Conservation (phyloP, 2,797 vertebrate species). For the Acanthopagrus latus region DNA sequence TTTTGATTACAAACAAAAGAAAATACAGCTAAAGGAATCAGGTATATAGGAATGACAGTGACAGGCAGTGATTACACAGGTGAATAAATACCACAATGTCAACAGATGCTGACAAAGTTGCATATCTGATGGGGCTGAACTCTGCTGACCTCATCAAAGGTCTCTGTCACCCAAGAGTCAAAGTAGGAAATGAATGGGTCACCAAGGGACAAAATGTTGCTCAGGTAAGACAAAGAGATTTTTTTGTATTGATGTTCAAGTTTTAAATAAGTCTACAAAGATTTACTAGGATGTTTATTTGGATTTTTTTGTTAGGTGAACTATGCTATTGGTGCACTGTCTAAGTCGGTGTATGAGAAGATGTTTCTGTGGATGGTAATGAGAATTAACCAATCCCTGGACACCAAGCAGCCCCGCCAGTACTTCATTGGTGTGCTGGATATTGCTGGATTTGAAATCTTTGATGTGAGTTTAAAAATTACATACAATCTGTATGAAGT, state of each 20-base stretch:
- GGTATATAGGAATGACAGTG: neutral
- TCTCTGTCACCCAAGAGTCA: constrained; percentile 89
- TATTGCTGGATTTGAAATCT: constrained; percentile 93
- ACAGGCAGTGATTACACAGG: neutral
- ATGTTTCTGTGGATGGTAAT: constrained; percentile 94
- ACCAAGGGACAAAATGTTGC: constrained; percentile 92
- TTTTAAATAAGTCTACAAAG: no score
- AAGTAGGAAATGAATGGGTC: constrained; percentile 92
- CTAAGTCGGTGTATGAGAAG: constrained; percentile 89
- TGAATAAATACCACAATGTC: neutral
- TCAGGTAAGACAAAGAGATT: constrained; percentile 76
- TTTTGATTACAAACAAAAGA: neutral
- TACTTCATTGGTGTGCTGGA: constrained; percentile 92
- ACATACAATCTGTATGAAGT: neutral
- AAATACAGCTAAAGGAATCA: neutral
- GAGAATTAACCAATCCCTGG: constrained; percentile 91
- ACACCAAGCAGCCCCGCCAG: constrained; percentile 90
- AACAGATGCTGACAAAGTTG: constrained; percentile 88
- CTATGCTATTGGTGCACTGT: constrained; percentile 87
- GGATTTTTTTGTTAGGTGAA: constrained; percentile 73
- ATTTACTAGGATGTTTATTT: neutral
- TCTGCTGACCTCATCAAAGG: constrained; percentile 91
- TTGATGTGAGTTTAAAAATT: constrained; percentile 83
- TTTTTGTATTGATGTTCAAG: no score
- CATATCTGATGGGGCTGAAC: constrained; percentile 91